Evolutionary conservation across 2,888 invertebrate species (phyloP), one percentile per base, ranked within the genome.

Genomic region (Autographa pulchrina): DNA sequence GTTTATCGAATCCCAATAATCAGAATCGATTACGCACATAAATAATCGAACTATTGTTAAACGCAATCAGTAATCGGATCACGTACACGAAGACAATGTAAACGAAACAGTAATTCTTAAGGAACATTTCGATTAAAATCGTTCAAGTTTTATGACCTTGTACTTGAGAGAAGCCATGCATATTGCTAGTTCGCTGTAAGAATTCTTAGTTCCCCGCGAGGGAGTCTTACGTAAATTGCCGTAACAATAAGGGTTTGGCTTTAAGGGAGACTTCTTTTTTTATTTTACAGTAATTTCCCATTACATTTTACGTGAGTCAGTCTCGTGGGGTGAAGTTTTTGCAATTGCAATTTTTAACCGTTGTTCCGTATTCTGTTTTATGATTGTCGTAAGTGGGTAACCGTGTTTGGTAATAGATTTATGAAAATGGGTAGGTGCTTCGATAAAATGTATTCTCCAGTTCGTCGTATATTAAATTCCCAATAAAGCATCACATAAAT

Each of bases 211-310:
- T 81, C 83, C 86, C 80, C 78, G 80, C 84, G 79, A 83, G 87
- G 85, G 88, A 81, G 78, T 80, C 81, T 87, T 85, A 87, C 83
- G 88, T 87, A 87, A 88, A 88, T 88, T 88, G 85, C 86, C 87
- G 86, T 83, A 87, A 88, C 88, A 86, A 85, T 88, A 86, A 86
- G 88, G 88, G 88, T 84, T 83, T 85, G 75, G 65, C 77, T 80
- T 76, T 76, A 82, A 83, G 86, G 87, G 86, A 83, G 83, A 79
- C 78, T 82, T 82, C 74, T 75, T 87, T 87, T 86, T 88, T 87
- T 88, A 88, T 88, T 88, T 88, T 88, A 88, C 82, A 88, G 88
- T 88, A 88, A 88, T 88, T 88, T 88, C 87, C 87, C 84, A 88
- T 88, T 88, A 88, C 88, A 82, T 84, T 87, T 85, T 88, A 86